Conservation (phyloP, 2,797 vertebrate species). For the Sebastes matsubarae region DNA sequence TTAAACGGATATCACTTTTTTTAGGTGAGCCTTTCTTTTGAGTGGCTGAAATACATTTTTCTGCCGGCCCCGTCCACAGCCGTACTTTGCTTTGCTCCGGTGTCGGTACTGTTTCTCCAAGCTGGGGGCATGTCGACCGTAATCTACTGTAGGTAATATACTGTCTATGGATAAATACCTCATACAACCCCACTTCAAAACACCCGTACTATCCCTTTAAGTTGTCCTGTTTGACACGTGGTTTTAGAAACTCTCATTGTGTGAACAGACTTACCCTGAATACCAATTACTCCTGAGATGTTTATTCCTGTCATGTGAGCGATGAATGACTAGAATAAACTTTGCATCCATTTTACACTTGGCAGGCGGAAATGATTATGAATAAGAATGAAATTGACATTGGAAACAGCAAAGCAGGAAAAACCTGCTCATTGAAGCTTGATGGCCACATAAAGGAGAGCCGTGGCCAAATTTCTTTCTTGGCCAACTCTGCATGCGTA, state of each 20-base stretch:
- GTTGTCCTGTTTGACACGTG: neutral
- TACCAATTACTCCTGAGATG: slow-evolving; percentile 12
- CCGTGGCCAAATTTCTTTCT: slow-evolving; percentile 42
- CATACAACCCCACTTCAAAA: too few species aligned
- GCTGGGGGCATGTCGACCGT: accelerated
- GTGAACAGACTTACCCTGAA: neutral
- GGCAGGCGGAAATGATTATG: slow-evolving; percentile 53
- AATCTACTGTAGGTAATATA: too few species aligned
- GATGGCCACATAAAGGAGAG: slow-evolving; percentile 36
- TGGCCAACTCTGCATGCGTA: slow-evolving; percentile 24
- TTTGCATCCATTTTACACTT: slow-evolving; percentile 48
- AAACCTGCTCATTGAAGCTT: slow-evolving; percentile 40
- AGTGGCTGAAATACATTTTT: too few species aligned
- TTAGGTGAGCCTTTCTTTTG: too few species aligned
- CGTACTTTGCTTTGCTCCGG: too few species aligned
- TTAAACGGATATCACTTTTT: too few species aligned
- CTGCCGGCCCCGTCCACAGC: too few species aligned
- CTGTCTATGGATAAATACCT: too few species aligned
- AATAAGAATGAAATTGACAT: slow-evolving; percentile 63
- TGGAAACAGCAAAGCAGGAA: slow-evolving; percentile 47
- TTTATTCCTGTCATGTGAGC: slow-evolving; percentile 24
- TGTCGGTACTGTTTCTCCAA: too few species aligned
- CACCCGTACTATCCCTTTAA: neutral
- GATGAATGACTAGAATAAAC: slow-evolving; percentile 48
- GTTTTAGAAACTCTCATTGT: neutral